Evolutionary conservation across 2,888 invertebrate genomes (phyloP).

Genomic region (Cremastinae sp.): DNA sequence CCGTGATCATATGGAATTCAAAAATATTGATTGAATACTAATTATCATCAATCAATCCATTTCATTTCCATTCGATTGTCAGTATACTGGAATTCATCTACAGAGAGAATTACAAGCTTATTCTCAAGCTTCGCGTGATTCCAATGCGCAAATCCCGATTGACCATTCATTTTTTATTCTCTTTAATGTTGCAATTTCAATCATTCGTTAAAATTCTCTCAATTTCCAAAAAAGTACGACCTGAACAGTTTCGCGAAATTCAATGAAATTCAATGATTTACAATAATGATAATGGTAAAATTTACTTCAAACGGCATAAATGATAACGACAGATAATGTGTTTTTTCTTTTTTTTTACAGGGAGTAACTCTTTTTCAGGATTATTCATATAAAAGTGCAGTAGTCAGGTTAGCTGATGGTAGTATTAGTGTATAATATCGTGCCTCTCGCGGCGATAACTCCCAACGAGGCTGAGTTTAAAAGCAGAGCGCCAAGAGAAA

Average conservation of each 20-base stretch:
- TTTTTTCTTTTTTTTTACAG: slow-evolving; percentile 4
- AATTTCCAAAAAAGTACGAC: slow-evolving; percentile 1
- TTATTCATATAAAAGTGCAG: slow-evolving; percentile 33
- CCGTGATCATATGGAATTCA: no score
- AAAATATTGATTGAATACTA: no score
- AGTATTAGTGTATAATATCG: slow-evolving; percentile 38
- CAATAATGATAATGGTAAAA: slow-evolving; percentile 37
- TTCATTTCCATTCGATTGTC: no score
- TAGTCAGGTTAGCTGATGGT: slow-evolving; percentile 18
- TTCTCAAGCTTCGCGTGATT: no score
- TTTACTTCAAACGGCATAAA: slow-evolving; percentile 5
- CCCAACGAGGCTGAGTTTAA: slow-evolving; percentile 49
- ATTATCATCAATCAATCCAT: no score
- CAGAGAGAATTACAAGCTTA: no score
- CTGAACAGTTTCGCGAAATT: slow-evolving; percentile 3
- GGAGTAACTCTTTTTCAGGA: slow-evolving; percentile 9
- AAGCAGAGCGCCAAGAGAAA: slow-evolving; percentile 28
- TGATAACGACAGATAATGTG: neutral
- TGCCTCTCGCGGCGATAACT: slow-evolving; percentile 51
- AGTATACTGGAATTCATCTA: no score
- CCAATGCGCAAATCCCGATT: no score
- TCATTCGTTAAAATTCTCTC: neutral
- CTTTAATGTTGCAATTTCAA: no score
- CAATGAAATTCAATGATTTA: slow-evolving; percentile 24
- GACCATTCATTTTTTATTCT: no score